These are phyloP conservation scores for Drosophila peninsularis DNA, from an alignment of 2,888 invertebrate genomes.

Conservation along the genomic window DNA sequence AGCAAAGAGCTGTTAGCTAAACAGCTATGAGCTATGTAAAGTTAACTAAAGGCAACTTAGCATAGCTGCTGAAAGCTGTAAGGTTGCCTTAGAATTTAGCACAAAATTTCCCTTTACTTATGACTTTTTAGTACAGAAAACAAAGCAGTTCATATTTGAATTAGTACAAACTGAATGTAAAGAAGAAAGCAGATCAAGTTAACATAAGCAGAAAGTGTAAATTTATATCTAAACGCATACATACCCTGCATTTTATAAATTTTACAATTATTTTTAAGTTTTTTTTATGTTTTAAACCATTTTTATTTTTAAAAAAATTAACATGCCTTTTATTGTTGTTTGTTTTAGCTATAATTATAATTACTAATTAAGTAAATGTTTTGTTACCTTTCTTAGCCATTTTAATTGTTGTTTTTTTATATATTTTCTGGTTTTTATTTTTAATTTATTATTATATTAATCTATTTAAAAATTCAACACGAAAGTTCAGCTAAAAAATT, in stretches of 20 bases:
- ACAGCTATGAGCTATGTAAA: not conserved
- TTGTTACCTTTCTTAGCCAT: conserved; percentile 53
- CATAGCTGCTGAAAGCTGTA: not conserved
- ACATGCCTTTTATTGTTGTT: conserved; percentile 68
- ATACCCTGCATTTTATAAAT: not conserved
- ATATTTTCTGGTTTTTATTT: conserved; percentile 6
- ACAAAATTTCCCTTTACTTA: not conserved
- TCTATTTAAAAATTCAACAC: conserved; percentile 73
- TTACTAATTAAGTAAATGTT: conserved; percentile 78
- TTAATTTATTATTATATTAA: conserved; percentile 41
- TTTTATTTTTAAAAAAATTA: conserved; percentile 79
- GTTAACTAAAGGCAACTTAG: not conserved
- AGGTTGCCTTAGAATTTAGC: not conserved
- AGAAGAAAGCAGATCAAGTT: not conserved
- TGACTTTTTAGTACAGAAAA: not conserved
- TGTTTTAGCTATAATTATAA: conserved; percentile 57
- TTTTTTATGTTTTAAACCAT: conserved; percentile 68
- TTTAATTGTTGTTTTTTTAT: conserved; percentile 20
- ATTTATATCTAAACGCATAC: not conserved
- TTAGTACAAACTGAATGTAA: too few relatives aligned
- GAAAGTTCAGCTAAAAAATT: conserved; percentile 73
- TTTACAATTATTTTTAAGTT: not conserved
- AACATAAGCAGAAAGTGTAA: not conserved
- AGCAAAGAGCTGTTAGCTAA: too few relatives aligned
- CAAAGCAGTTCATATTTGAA: not conserved